Conservation (phyloP, 2,797 vertebrate genomes). For the Toxotes lorentzi region DNA sequence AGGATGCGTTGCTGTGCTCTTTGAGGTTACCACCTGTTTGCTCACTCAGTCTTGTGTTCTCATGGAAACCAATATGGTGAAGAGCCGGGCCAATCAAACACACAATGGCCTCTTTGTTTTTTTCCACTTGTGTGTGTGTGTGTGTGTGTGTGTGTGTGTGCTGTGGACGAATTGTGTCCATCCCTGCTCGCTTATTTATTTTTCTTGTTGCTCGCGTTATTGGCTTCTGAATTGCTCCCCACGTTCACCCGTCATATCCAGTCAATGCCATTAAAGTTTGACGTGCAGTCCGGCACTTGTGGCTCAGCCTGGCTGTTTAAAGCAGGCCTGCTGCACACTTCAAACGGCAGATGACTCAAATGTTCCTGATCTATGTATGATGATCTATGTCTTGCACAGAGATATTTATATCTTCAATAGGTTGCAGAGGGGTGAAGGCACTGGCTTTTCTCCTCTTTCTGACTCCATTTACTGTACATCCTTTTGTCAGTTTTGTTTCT, state of each 20-base stretch:
- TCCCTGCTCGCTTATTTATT: slow-evolving; percentile 7
- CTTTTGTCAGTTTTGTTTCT: background rate
- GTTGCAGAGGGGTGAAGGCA: slow-evolving; percentile 8
- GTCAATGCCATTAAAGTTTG: slow-evolving; percentile 24
- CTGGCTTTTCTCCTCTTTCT: background rate
- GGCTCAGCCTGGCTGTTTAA: slow-evolving; percentile 33
- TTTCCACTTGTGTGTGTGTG: slow-evolving; percentile 11
- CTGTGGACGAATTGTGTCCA: slow-evolving; percentile 10
- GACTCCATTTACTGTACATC: no score
- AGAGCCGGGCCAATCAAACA: slow-evolving; percentile 37
- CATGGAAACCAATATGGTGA: slow-evolving; percentile 74
- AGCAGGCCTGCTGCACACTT: slow-evolving; percentile 49
- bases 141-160: background rate
- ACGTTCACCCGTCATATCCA: slow-evolving; percentile 3
- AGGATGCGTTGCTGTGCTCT: slow-evolving; percentile 56
- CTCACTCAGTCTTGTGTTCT: slow-evolving; percentile 61
- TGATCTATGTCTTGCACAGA: slow-evolving; percentile 43
- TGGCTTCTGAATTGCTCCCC: slow-evolving; percentile 16
- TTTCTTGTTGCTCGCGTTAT: slow-evolving; percentile 1
- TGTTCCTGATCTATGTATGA: slow-evolving; percentile 57
- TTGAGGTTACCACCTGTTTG: slow-evolving; percentile 71
- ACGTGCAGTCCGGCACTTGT: slow-evolving; percentile 25
- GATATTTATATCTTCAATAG: slow-evolving; percentile 63
- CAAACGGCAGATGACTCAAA: slow-evolving; percentile 67
- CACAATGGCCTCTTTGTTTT: slow-evolving; percentile 70